Base-by-base conservation (phyloP, 2,797 vertebrate genomes). In the Pipistrellus pygmaeus region DNA sequence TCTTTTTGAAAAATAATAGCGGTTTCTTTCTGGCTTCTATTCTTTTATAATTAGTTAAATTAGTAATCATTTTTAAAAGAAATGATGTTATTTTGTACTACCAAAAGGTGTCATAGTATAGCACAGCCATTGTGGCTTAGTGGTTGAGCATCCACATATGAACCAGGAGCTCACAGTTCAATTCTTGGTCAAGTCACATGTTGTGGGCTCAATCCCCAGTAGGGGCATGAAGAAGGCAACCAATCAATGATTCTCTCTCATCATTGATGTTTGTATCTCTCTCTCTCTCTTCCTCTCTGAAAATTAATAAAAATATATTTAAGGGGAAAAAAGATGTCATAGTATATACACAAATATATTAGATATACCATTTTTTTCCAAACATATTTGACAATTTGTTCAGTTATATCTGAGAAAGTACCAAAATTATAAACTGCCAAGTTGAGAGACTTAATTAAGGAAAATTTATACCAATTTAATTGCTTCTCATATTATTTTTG, bases 391-490 rank as follows among this genome's bases (percentile, higher is more conserved):
- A 96, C 35, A 90, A 80, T 92, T 95, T 66, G 21, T 77, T 92
- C 38, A 90, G 3, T 20, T 90, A 30, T 71, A 88, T 78, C 57
- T 87, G 48, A 64, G 94, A 60, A 69, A 93, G 3, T 62, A 46
- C n/a, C 66, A 94, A 95, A 95, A 91, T 95, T 85, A 94, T 93
- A 90, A 93, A 91, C 71, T 95, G 94, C 85, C 88, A 96, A 94
- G 55, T 90, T 96, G 55, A 94, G 85, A 94, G 68, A 95, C 73
- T 96, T 97, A 97, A 97, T 96, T 96, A 97, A 96, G 87, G 75
- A 88, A 92, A 97, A 97, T 86, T 85, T 94, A 96, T 95, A 90
- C 71, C 78, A 69, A 84, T 95, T 95, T 97, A 96, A 97, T 97
- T 96, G 66, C 94, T 93, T 94, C 75, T 90, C 23, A 53, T 90